Evolutionary conservation across 2,797 vertebrate species (phyloP), one percentile per base, ranked within the genome.

Genomic region (Gymnothorax javanicus): DNA sequence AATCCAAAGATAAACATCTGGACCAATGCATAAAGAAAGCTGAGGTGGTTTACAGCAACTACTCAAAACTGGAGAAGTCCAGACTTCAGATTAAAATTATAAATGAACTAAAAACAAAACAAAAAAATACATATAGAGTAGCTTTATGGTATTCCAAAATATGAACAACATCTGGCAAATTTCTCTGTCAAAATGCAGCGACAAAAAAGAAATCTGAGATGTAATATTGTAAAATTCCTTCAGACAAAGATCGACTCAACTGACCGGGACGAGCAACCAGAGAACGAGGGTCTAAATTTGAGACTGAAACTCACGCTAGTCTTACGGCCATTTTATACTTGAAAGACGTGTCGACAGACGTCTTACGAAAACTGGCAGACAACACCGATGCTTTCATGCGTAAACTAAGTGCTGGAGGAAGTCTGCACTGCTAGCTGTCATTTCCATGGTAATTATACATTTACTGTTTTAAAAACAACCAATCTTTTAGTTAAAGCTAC

Each of bases 201-300:
- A 54, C 75, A 79, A 52, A 79, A 77, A 33, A 54, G 75, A 7
- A 79, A 20, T 79, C 43, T 50, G 43, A 79, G 50, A 79, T 50
- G 20, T 20, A 82, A 57, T 23, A 73, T 56, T 56, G 56, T 77
- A n/a, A 84, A 79, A 52, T 52, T 54, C 75, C 75, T 79, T 79
- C 73, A 77, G 17, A 77, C 52, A 87, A 84, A 88, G 64, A 58
- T 77, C 20, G 54, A n/a, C n/a, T 57, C 81, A 52, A 57, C 59
- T 57, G 69, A 52, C 57, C 23, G 13, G 52, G 54, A 43, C 25
- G 67, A 79, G 9, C 5, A 54, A 82, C 7, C 50, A 13, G 81
- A 58, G 81, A 64, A 82, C 58, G 9, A 69, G 15, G 59, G 60
- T 56, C 79, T n/a, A 25, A 83, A 64, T 27, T 58, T 15, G 11